These are phyloP conservation scores for Eristalinus aeneus DNA, from an alignment of 2,888 invertebrate species.

Conservation along the genomic window DNA sequence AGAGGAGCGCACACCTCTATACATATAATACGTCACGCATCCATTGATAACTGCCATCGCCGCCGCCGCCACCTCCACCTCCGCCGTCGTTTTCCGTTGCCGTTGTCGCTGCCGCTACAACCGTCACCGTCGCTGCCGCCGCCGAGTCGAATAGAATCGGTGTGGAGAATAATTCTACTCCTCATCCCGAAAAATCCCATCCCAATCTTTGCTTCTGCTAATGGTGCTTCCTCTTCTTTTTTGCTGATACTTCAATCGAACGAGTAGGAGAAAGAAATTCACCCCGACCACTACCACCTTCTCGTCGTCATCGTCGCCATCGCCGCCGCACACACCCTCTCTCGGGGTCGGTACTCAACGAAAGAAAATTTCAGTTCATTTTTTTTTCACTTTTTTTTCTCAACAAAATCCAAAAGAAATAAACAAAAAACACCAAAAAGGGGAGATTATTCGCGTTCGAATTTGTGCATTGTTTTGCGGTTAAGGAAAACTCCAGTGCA, in stretches of 20 bases:
- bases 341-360: conserved; percentile 62
- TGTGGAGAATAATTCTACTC: conserved; percentile 37
- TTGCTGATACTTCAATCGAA: conserved; percentile 49
- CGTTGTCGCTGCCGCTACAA: not conserved
- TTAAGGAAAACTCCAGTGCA: conserved; percentile 50
- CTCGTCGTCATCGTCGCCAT: conserved; percentile 24
- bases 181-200: conserved; percentile 35
- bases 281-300: conserved; percentile 50
- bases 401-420: conserved; percentile 61
- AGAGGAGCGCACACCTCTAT: conserved; percentile 73
- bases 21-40: conserved; percentile 71
- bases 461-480: conserved; percentile 29
- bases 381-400: conserved; percentile 23
- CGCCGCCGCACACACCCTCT: conserved; percentile 59
- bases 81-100: not conserved
- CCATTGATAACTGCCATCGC: conserved; percentile 73
- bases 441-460: conserved; percentile 32
- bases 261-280: conserved; percentile 53
- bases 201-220: conserved; percentile 32
- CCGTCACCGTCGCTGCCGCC: conserved; percentile 4
- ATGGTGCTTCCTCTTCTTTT: conserved; percentile 51
- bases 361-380: conserved; percentile 37
- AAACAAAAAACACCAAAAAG: conserved; percentile 63
- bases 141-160: conserved; percentile 15
- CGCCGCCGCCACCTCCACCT: conserved; percentile 7